A percentile compares a stretch with the other conserved stretches of the same genome.
These are phyloP conservation scores for Miichthys miiuy DNA, from an alignment of 2,797 vertebrate species.

Conservation along the genomic window DNA sequence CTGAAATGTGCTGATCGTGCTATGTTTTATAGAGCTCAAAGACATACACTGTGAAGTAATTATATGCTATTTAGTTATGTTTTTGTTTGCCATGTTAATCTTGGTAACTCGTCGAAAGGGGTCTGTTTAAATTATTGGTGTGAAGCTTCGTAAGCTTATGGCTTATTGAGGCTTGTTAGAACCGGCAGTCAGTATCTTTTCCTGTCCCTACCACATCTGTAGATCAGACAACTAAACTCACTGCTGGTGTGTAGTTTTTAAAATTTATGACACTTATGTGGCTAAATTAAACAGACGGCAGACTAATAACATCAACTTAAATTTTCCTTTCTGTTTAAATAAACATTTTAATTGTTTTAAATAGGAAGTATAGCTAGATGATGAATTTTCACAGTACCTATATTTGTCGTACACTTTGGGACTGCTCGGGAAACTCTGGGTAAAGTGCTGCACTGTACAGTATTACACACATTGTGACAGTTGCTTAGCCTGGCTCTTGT, in stretches of 20 bases:
- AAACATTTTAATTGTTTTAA: not conserved
- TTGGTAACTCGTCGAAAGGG: not conserved
- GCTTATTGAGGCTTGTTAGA: too few relatives aligned
- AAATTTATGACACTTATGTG: not conserved
- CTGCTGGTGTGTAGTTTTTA: not conserved
- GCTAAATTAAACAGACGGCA: not conserved
- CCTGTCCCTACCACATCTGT: not conserved
- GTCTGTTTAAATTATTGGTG: not conserved
- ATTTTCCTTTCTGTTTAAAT: not conserved
- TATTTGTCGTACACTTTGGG: not conserved
- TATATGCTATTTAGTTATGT: not conserved
- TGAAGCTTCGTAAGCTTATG: not conserved
- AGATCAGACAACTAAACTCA: not conserved
- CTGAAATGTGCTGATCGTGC: constrained; percentile 5
- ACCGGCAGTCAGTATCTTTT: not conserved
- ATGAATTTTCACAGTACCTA: constrained; percentile 16
- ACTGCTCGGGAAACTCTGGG: not conserved
- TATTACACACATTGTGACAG: constrained; percentile 22
- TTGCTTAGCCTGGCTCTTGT: constrained; percentile 40
- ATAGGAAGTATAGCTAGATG: not conserved
- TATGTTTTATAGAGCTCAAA: constrained; percentile 14
- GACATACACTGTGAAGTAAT: constrained; percentile 6
- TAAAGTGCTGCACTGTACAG: constrained; percentile 19
- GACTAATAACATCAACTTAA: not conserved
- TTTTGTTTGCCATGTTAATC: not conserved